These are phyloP conservation scores for Metopia argyrocephala DNA, from an alignment of 2,888 invertebrate species.

Conservation along the genomic window DNA sequence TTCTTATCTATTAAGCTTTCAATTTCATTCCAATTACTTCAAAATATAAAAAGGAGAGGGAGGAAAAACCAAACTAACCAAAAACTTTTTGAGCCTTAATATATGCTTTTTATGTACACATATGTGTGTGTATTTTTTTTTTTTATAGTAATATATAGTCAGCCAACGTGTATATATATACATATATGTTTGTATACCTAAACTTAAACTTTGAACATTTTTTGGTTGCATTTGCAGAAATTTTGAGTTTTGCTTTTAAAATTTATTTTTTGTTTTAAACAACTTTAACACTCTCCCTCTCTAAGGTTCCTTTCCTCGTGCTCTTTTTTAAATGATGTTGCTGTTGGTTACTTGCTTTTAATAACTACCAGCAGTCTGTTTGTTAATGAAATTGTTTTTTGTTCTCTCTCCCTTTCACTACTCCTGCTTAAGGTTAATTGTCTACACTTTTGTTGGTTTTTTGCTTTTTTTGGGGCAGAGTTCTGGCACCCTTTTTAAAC, in stretches of 20 bases:
- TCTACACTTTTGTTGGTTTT: slow-evolving; percentile 33
- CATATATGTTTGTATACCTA: too few relatives aligned
- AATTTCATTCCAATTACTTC: too few relatives aligned
- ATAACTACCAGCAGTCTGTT: slow-evolving; percentile 52
- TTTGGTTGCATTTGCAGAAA: slow-evolving; percentile 13
- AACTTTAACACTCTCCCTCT: not conserved
- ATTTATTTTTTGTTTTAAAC: slow-evolving; percentile 14
- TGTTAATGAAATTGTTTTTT: slow-evolving; percentile 40
- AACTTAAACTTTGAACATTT: too few relatives aligned
- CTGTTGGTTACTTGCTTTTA: slow-evolving; percentile 52
- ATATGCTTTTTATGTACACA: too few relatives aligned
- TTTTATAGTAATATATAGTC: too few relatives aligned
- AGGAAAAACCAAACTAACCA: too few relatives aligned
- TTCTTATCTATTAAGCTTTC: too few relatives aligned
- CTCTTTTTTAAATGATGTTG: slow-evolving; percentile 35
- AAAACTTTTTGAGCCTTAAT: too few relatives aligned
- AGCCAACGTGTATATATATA: too few relatives aligned
- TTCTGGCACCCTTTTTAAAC: slow-evolving; percentile 32
- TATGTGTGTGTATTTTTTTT: too few relatives aligned
- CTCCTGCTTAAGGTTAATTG: slow-evolving; percentile 40
- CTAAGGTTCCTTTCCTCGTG: not conserved
- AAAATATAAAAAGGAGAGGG: too few relatives aligned
- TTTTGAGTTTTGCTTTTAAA: slow-evolving; percentile 24
- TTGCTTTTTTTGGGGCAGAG: not conserved
- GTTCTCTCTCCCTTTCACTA: not conserved